Conservation (phyloP, 2,888 invertebrate genomes). For the Onthophagus sagittarius region DNA sequence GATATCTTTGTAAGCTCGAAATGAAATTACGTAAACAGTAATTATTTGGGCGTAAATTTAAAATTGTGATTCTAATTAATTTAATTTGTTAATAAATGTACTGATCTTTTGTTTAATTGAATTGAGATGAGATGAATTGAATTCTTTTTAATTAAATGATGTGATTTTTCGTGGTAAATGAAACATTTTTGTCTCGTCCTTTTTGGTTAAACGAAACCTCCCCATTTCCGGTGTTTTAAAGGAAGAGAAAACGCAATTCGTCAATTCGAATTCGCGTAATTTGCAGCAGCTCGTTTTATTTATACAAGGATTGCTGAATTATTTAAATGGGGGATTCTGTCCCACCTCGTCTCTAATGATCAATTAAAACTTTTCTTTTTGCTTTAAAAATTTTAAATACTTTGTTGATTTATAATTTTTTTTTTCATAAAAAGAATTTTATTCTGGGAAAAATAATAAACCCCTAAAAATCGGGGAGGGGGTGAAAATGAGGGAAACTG, state of each 20-base stretch:
- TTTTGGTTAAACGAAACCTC: background rate
- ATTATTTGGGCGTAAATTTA: background rate
- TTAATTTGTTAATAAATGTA: background rate
- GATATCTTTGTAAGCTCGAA: background rate
- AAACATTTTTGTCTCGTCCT: background rate
- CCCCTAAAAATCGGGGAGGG: background rate
- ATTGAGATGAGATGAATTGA: too few relatives aligned
- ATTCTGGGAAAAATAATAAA: background rate
- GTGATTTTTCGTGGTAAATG: background rate
- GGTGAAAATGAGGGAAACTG: background rate
- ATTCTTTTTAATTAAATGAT: background rate
- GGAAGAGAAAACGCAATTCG: background rate
- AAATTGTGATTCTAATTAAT: background rate
- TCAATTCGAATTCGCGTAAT: slow-evolving; percentile 11
- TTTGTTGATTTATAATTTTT: background rate
- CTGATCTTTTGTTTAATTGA: too few relatives aligned
- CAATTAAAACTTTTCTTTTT: slow-evolving; percentile 11
- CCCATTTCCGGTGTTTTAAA: background rate
- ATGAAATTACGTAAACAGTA: background rate
- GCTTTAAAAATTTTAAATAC: background rate
- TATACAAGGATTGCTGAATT: slow-evolving; percentile 13
- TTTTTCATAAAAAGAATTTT: background rate
- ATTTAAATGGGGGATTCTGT: background rate
- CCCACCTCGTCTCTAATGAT: slow-evolving; percentile 1
- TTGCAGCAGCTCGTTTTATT: slow-evolving; percentile 3